phyloP scores from a whole-genome alignment of 2,113 vertebrate species.

The Sprattus sprattus region DNA sequence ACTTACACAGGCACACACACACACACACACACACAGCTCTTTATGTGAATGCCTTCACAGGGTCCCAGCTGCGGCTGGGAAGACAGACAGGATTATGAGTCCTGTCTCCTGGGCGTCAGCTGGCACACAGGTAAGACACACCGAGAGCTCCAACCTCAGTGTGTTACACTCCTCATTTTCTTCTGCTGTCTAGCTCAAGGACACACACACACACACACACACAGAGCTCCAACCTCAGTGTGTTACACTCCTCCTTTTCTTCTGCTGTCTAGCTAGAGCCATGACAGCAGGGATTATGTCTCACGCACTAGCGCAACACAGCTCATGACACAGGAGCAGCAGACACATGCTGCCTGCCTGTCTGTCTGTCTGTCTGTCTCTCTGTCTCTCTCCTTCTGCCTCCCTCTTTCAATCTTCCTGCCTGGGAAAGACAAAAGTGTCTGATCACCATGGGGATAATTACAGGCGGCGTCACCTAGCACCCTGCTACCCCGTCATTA shows the following conservation, averaged over 20 bases:
- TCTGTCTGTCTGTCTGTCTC: background rate
- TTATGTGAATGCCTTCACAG: background rate
- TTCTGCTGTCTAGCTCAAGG: no score
- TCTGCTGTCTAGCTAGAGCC: background rate
- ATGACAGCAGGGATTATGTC: background rate
- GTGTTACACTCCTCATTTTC: background rate
- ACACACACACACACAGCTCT: background rate
- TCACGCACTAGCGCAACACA: background rate
- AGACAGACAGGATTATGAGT: conserved; percentile 18
- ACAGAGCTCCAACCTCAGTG: no score
- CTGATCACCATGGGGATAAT: conserved; percentile 57
- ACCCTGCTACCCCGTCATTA: conserved; percentile 52
- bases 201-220: no score
- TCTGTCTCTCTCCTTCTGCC: background rate
- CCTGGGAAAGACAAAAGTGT: conserved; percentile 53
- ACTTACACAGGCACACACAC: background rate
- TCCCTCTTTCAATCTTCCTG: background rate
- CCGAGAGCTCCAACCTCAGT: background rate
- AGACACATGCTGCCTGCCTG: background rate
- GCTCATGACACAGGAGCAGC: background rate
- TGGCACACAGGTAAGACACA: background rate
- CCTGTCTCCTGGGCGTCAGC: background rate
- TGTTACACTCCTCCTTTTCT: background rate
- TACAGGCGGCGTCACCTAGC: conserved; percentile 59
- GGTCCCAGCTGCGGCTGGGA: background rate